Evolutionary conservation across 2,797 vertebrate genomes (phyloP).

Genomic region (Leptodactylus fallax): DNA sequence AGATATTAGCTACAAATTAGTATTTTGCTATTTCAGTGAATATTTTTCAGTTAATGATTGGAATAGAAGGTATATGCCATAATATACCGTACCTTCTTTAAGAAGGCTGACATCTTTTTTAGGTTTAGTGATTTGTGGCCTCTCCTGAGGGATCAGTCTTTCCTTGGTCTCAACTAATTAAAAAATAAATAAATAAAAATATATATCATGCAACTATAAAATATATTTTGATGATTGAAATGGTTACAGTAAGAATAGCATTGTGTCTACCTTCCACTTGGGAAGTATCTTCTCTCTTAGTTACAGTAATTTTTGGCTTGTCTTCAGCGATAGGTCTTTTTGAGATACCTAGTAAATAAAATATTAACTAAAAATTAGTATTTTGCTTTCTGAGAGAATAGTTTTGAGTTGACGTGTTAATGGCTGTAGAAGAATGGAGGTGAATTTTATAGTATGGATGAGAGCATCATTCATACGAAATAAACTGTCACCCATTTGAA

Average conservation of each 20-base stretch:
- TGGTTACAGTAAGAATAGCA: neutral
- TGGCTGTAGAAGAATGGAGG: too few relatives aligned
- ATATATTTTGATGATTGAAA: too few relatives aligned
- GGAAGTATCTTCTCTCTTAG: slow-evolving; percentile 20
- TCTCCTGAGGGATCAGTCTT: neutral
- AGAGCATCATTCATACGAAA: too few relatives aligned
- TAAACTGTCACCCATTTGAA: too few relatives aligned
- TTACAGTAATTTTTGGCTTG: neutral
- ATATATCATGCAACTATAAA: neutral
- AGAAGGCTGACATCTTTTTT: slow-evolving; percentile 22
- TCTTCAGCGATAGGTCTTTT: neutral
- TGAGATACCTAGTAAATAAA: neutral
- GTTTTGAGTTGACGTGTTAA: too few relatives aligned
- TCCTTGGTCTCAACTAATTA: slow-evolving; percentile 16
- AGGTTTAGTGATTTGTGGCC: neutral
- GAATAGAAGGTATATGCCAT: too few relatives aligned
- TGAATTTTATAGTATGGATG: too few relatives aligned
- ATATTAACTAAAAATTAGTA: slow-evolving; percentile 3
- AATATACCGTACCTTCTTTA: slow-evolving; percentile 8
- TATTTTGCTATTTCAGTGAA: neutral
- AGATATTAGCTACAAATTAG: neutral
- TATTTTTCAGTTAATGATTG: neutral
- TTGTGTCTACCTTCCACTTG: slow-evolving; percentile 10
- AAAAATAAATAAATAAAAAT: slow-evolving; percentile 11
- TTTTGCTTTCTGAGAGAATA: neutral